These are phyloP conservation scores for Diceros bicornis DNA, from an alignment of 2,797 vertebrate species.

Conservation along the genomic window DNA sequence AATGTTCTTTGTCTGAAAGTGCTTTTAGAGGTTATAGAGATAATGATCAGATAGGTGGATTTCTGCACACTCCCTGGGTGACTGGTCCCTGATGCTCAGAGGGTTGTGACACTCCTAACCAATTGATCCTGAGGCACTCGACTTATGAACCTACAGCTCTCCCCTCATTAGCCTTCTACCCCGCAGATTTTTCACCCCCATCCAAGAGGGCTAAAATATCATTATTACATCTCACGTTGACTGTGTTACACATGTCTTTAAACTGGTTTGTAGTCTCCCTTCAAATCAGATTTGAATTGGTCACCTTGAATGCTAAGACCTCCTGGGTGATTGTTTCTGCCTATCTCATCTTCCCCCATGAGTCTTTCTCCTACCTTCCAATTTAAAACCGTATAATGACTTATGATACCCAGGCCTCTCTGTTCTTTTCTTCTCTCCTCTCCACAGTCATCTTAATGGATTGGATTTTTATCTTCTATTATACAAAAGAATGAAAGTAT, in stretches of 20 bases:
- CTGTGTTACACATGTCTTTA: constrained; percentile 6
- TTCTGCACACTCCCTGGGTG: not conserved
- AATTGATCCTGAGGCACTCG: not conserved
- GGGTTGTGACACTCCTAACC: not conserved
- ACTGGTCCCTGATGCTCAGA: not conserved
- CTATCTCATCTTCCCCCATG: not conserved
- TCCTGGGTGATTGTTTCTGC: constrained; percentile 9
- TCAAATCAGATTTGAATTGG: constrained; percentile 35
- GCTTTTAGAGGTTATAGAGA: not conserved
- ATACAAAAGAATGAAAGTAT: constrained; percentile 34
- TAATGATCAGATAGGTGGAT: not conserved
- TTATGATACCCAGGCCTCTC: not conserved
- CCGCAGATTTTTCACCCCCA: not conserved
- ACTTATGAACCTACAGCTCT: not conserved
- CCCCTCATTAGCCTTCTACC: constrained; percentile 37
- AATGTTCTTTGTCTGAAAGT: not conserved
- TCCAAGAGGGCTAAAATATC: not conserved
- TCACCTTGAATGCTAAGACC: not conserved
- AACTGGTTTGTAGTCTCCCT: not conserved
- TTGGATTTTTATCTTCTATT: constrained; percentile 62
- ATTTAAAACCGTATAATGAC: constrained; percentile 56
- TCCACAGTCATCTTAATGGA: constrained; percentile 7
- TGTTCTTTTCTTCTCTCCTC: not conserved
- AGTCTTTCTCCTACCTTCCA: constrained; percentile 34
- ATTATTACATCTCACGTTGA: not conserved